Conservation (phyloP, 2,888 invertebrate species). For the Trissonchulus sp. region DNA sequence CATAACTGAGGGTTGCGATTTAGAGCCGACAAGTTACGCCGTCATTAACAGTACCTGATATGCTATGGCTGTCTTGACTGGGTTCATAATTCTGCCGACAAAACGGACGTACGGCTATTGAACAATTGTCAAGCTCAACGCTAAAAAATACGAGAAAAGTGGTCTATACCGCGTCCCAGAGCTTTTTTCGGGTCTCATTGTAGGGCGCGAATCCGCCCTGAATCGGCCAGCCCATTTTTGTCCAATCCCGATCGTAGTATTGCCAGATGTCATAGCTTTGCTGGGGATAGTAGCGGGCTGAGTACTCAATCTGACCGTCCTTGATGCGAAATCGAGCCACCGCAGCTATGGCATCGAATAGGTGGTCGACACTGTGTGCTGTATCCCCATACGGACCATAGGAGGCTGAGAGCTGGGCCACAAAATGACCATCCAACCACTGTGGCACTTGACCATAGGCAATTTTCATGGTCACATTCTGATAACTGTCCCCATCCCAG, state of each 20-base stretch:
- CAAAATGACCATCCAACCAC: slow-evolving; percentile 47
- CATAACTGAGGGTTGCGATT: too few relatives aligned
- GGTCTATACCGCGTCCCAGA: slow-evolving; percentile 43
- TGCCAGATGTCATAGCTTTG: slow-evolving; percentile 51
- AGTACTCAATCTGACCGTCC: slow-evolving; percentile 47
- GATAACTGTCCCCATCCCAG: slow-evolving; percentile 31
- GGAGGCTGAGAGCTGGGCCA: slow-evolving; percentile 49
- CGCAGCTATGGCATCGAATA: slow-evolving; percentile 51
- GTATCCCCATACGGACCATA: slow-evolving; percentile 47
- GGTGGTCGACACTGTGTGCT: slow-evolving; percentile 47
- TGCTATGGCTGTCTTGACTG: too few relatives aligned
- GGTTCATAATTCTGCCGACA: too few relatives aligned
- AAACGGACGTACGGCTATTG: too few relatives aligned
- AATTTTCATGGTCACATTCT: background rate
- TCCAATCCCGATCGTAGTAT: slow-evolving; percentile 50
- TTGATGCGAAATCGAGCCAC: slow-evolving; percentile 48
- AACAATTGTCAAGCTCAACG: too few relatives aligned
- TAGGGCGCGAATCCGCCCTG: slow-evolving; percentile 48
- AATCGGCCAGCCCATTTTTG: slow-evolving; percentile 34
- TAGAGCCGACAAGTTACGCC: too few relatives aligned
- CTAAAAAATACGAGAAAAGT: too few relatives aligned
- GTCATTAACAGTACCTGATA: too few relatives aligned
- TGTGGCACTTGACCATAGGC: background rate
- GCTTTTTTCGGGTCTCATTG: slow-evolving; percentile 47
- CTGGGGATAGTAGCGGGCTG: slow-evolving; percentile 49